Conservation (phyloP, 1,140 invertebrate genomes). For the Drosophila busckii region DNA sequence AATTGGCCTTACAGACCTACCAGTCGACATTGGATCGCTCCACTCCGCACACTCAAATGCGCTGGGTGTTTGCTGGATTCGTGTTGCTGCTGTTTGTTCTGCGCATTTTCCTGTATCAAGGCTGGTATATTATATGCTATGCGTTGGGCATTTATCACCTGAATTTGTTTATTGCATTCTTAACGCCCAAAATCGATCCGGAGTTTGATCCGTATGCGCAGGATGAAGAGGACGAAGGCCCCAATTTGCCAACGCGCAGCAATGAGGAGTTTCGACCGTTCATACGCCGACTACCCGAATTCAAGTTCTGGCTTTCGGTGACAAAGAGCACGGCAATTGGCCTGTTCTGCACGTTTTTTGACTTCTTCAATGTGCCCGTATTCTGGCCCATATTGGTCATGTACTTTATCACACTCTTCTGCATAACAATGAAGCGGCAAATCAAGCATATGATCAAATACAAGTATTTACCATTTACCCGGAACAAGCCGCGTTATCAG, state of each 20-base stretch:
- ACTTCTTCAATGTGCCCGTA: conserved; percentile 99
- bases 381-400: conserved; percentile 99
- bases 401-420: conserved; percentile 99
- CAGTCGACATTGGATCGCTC: conserved; percentile 83
- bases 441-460: conserved; percentile 99
- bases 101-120: conserved; percentile 85
- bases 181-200: conserved; percentile 99
- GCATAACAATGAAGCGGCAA: conserved; percentile 99
- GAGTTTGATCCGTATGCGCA: conserved; percentile 87
- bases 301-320: conserved; percentile 99
- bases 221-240: conserved; percentile 93
- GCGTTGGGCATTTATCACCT: conserved; percentile 99
- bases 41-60: conserved; percentile 82
- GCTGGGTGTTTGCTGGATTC: conserved; percentile 81
- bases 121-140: conserved; percentile 99
- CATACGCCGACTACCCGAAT: conserved; percentile 98
- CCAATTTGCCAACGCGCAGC: conserved; percentile 94
- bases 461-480: conserved; percentile 98
- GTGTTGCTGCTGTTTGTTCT: conserved; percentile 82
- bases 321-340: conserved; percentile 96
- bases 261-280: conserved; percentile 99
- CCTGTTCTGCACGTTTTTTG: conserved; percentile 96
- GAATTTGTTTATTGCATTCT: conserved; percentile 99
- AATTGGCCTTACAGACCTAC: conserved; percentile 79
- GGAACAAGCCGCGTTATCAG: conserved; percentile 97